A percentile compares a stretch with the other conserved stretches of the same genome.
phyloP scores from a whole-genome alignment of 2,888 invertebrate species.

The Tuberolachnus salignus region DNA sequence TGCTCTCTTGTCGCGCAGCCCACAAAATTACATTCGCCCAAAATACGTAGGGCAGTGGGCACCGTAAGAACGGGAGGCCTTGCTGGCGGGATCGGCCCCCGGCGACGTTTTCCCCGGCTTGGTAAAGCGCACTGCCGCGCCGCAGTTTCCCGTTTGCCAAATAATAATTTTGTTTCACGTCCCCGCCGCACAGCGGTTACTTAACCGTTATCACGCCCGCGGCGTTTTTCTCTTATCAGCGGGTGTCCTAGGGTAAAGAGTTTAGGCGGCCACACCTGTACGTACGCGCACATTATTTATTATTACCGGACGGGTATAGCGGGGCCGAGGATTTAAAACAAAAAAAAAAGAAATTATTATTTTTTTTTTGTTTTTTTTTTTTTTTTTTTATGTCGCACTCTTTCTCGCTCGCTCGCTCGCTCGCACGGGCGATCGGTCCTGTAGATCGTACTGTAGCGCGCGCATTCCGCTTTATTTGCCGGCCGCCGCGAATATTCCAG shows the following conservation, averaged over 20 bases:
- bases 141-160: background rate
- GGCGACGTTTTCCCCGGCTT: slow-evolving; percentile 2
- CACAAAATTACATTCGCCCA: too few relatives aligned
- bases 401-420: background rate
- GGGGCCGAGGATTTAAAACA: slow-evolving; percentile 4
- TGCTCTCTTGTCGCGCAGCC: too few relatives aligned
- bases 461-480: background rate
- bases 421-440: slow-evolving; percentile 15
- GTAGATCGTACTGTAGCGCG: background rate
- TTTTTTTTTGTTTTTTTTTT: too few relatives aligned
- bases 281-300: slow-evolving; percentile 14
- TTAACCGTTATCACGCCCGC: slow-evolving; percentile 33
- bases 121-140: background rate
- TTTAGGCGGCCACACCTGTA: background rate
- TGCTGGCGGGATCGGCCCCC: background rate
- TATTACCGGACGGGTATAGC: background rate
- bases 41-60: too few relatives aligned
- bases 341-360: too few relatives aligned
- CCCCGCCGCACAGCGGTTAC: slow-evolving; percentile 13
- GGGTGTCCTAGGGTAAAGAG: slow-evolving; percentile 35
- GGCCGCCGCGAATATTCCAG: background rate
- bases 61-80: too few relatives aligned
- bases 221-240: slow-evolving; percentile 43
- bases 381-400: background rate
- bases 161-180: slow-evolving; percentile 39